Conservation (phyloP, 2,888 invertebrate species). For the Rhagium mordax region DNA sequence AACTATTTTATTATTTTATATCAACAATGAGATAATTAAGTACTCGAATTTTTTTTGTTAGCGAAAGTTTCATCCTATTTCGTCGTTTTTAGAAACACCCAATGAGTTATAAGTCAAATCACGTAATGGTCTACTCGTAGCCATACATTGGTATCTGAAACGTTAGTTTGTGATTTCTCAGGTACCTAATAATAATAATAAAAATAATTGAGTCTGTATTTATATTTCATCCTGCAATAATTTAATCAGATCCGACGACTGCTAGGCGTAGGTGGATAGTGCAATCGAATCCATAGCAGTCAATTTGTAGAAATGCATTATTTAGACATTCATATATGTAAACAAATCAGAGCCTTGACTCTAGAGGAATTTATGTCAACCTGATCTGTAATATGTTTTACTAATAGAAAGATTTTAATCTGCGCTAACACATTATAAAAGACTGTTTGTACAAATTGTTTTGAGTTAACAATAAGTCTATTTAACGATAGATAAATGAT, state of each 20-base stretch:
- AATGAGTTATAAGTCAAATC: too few relatives aligned
- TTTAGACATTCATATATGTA: background rate
- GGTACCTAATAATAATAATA: too few relatives aligned
- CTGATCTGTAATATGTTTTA: slow-evolving; percentile 18
- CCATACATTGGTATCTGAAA: background rate
- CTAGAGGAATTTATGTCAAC: slow-evolving; percentile 32
- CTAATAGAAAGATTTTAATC: slow-evolving; percentile 1
- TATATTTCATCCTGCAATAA: background rate
- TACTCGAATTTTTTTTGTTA: too few relatives aligned
- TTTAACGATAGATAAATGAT: background rate
- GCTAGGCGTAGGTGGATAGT: background rate
- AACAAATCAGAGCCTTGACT: slow-evolving; percentile 39
- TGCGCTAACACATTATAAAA: slow-evolving; percentile 7
- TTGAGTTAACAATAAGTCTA: background rate
- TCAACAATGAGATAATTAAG: too few relatives aligned
- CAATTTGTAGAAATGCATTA: slow-evolving; percentile 15
- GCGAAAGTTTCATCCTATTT: too few relatives aligned
- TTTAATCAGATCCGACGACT: background rate
- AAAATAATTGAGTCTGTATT: too few relatives aligned
- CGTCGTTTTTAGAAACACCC: too few relatives aligned
- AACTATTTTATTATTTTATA: too few relatives aligned
- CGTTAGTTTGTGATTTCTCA: too few relatives aligned
- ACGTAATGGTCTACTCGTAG: background rate
- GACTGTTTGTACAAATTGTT: background rate
- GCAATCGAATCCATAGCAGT: background rate